Base-by-base conservation (phyloP, 2,797 vertebrate species). In the Eulemur mongoz region DNA sequence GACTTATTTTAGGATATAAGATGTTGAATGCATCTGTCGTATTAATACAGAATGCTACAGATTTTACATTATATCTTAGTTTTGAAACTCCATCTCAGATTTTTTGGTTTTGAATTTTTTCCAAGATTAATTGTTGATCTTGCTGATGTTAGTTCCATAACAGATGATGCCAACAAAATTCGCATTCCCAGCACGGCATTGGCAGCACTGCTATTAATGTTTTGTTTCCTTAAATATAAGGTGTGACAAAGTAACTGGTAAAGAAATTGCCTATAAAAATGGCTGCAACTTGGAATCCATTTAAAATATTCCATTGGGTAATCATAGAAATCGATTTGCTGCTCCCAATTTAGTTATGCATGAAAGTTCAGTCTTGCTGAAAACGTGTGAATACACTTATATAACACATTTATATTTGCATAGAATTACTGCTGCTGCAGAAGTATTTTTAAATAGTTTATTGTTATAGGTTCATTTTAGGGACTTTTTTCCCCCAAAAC, bases 321-420 rank as follows among this genome's bases (percentile, higher is more conserved):
- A 93, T 97, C 75, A 35, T 73, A 81, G 69, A 93, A 85, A 80
- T 91, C 5, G 1, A 63, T 23, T 95, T 50, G 70, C 25, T 89
- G 40, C 23, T 97, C 90, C 96, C 93, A 96, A 96, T 35, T 91
- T 96, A 95, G 25, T 94, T 97, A 54, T 88, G 8, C 52, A 18
- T 93, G 89, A 22, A 89, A 96, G 65, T 79, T 96, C 93, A 95
- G 45, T 97, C 88, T 75, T 61, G 40, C 73, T 92, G 50, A 84
- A 93, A 75, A 91, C 27, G 91, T 90, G 63, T 89, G 76, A 89
- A 57, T 97, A 89, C 86, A 94, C 15, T 94, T 95, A 81, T 27
- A 92, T 95, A 98, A 94, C 23, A 97, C 88, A 87, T 97, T 88
- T 94, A 52, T 38, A 93, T 97, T 97, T 97, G 23, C 89, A 3